Conservation (phyloP, 2,888 invertebrate species). For the Onthophagus sagittarius region DNA sequence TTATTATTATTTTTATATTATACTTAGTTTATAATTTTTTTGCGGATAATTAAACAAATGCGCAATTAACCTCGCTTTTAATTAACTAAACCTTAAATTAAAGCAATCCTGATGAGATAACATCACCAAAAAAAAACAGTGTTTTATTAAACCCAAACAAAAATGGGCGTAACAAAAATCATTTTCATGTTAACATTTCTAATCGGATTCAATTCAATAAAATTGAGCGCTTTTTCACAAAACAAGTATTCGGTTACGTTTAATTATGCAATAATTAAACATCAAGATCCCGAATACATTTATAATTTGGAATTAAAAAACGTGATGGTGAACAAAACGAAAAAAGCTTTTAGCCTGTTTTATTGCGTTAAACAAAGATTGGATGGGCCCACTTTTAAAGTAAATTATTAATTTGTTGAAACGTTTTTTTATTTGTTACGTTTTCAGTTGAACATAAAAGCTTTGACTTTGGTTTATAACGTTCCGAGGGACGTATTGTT, state of each 20-base stretch:
- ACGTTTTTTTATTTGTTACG: not conserved
- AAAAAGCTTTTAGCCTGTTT: not conserved
- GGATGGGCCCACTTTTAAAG: constrained; percentile 1
- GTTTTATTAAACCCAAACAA: not conserved
- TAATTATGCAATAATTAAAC: not conserved
- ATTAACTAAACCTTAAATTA: too few relatives aligned
- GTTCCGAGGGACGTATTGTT: not conserved
- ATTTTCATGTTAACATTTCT: not conserved
- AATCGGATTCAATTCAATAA: not conserved
- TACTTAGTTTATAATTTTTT: too few relatives aligned
- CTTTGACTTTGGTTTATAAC: not conserved
- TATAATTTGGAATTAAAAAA: not conserved
- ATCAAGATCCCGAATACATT: not conserved
- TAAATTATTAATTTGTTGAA: not conserved
- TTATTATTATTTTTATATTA: too few relatives aligned
- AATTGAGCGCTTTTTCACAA: not conserved
- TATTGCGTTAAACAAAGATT: not conserved
- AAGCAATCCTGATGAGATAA: too few relatives aligned
- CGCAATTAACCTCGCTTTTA: too few relatives aligned
- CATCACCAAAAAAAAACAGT: not conserved
- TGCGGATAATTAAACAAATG: too few relatives aligned
- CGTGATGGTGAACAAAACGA: not conserved
- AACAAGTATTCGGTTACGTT: not conserved
- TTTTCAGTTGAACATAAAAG: constrained; percentile 4
- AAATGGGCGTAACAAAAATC: not conserved